phyloP scores from a whole-genome alignment of 1,140 invertebrate species.

The Tetramorium simillimum region DNA sequence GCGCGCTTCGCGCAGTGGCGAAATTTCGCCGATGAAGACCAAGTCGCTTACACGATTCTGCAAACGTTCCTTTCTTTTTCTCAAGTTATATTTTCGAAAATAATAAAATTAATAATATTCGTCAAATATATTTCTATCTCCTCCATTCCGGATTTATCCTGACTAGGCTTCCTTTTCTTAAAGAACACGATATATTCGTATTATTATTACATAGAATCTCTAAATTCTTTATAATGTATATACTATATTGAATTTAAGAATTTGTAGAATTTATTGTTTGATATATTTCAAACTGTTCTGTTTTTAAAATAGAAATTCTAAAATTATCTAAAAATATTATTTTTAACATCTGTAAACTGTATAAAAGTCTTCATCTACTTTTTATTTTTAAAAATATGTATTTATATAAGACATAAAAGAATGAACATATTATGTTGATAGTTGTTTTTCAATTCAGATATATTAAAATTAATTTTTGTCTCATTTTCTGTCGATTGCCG shows the following conservation, averaged over 20 bases:
- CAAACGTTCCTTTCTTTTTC: background rate
- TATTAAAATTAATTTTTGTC: background rate
- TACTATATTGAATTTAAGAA: background rate
- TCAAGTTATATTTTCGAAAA: background rate
- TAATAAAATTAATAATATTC: background rate
- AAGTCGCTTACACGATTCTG: background rate
- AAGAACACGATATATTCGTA: background rate
- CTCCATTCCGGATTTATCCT: background rate
- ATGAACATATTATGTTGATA: background rate
- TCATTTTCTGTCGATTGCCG: background rate
- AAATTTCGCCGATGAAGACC: background rate
- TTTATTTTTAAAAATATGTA: background rate
- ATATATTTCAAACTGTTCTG: background rate
- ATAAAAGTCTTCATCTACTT: background rate
- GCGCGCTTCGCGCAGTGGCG: slow-evolving; percentile 14
- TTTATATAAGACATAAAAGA: background rate
- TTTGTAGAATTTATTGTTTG: background rate
- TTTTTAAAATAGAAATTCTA: background rate
- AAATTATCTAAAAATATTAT: background rate
- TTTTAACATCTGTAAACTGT: background rate
- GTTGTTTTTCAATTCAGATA: background rate
- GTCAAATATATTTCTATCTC: background rate
- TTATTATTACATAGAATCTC: background rate
- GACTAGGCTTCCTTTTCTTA: background rate
- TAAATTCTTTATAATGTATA: no score